Evolutionary conservation across 2,888 invertebrate genomes (phyloP), one percentile per base, ranked within the genome.

Genomic region (Homarus gammarus): DNA sequence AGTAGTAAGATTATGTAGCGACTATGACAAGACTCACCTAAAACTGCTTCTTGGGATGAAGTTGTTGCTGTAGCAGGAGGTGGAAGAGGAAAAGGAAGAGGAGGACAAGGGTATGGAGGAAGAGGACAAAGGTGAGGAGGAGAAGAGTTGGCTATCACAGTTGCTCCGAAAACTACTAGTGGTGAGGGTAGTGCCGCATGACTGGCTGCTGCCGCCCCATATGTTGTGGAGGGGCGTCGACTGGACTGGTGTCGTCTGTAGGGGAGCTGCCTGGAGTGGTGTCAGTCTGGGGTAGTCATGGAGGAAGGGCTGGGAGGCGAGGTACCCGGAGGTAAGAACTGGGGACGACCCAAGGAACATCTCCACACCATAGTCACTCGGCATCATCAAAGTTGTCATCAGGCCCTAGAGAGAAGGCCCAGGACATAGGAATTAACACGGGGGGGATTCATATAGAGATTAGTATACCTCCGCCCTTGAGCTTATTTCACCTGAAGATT

Each of bases 341-440:
- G 91, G 91, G 61, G 91, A 92, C 15, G 90, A 89, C 56, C 91
- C 91, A 31, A 92, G 90, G 84, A 88, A 81, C 89, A 92, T 90
- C 88, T 92, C 91, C 72, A 81, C 88, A 72, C 91, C 91, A 86
- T 92, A 92, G 64, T 92, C 91, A 84, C 90, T 90, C n/a, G 91
- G 90, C 91, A 92, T 92, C 83, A 88, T 92, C 88, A 90, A 79
- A 31, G 91, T 85, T 82, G 91, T 90, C 91, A 92, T 92, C 77
- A 90, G 91, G 90, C 87, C 88, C 91, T 90, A n/a, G n/a, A n/a
- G n/a, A n/a, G n/a, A n/a, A n/a, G n/a, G n/a, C n/a, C n/a, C n/a
- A n/a, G n/a, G n/a, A n/a, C n/a, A n/a, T n/a, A n/a, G n/a, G n/a
- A n/a, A n/a, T n/a, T n/a, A n/a, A n/a, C n/a, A n/a, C n/a, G n/a